Conservation (phyloP, 2,113 vertebrate species). For the Butorides virescens region DNA sequence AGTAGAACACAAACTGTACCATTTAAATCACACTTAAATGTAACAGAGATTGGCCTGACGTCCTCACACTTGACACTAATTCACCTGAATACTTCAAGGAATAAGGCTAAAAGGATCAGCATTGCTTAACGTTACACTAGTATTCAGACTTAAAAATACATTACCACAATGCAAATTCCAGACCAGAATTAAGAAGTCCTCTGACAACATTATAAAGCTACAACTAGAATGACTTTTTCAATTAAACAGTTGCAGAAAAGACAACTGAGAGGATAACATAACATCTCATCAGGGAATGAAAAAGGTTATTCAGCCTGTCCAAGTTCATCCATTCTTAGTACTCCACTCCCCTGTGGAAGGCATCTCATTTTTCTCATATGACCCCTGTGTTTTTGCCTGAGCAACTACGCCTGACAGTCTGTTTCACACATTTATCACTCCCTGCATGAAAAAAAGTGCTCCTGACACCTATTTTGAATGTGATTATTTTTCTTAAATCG, state of each 20-base stretch:
- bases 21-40: not conserved
- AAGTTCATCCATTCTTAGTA: conserved; percentile 33
- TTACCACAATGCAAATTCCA: not conserved
- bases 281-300: not conserved
- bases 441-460: not conserved
- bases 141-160: not conserved
- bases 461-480: conserved; percentile 3
- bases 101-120: not conserved
- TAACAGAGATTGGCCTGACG: not conserved
- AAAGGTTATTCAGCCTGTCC: not conserved
- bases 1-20: not conserved
- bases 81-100: not conserved
- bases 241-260: conserved; percentile 14
- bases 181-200: not conserved
- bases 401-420: conserved; percentile 17
- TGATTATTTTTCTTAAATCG: conserved; percentile 6
- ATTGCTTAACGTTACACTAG: not conserved
- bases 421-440: conserved; percentile 51
- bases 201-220: not conserved
- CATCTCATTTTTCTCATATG: conserved; percentile 47
- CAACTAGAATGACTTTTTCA: conserved; percentile 22
- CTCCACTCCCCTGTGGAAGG: not conserved
- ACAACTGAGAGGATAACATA: conserved; percentile 12
- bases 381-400: conserved; percentile 39
- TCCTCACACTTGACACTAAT: not conserved